These are phyloP conservation scores for Sceloporus tristichus DNA, from an alignment of 2,113 vertebrate genomes.

Conservation along the genomic window DNA sequence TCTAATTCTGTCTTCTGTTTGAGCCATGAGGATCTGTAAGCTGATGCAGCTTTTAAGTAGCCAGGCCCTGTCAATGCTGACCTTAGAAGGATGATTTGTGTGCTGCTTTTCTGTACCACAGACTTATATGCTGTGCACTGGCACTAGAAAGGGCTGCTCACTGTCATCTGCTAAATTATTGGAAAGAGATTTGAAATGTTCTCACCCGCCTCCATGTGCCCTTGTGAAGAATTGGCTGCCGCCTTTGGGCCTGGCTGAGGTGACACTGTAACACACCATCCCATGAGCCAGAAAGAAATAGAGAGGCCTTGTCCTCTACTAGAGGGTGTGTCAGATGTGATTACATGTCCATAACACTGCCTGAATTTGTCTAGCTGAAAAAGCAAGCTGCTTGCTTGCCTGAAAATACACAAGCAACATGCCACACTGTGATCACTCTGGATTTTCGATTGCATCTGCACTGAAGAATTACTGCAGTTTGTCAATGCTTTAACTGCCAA, in stretches of 20 bases:
- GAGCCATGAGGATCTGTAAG: constrained; percentile 46
- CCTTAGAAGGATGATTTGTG: neutral
- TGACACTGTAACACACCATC: neutral
- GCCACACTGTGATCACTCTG: too few relatives aligned
- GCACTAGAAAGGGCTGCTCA: constrained; percentile 5
- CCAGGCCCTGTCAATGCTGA: neutral
- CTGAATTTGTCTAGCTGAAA: neutral
- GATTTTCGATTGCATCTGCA: too few relatives aligned
- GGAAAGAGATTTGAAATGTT: neutral
- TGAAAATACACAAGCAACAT: neutral
- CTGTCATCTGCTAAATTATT: constrained; percentile 3
- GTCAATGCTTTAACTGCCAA: too few relatives aligned
- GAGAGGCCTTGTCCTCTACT: neutral
- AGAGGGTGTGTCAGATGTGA: neutral
- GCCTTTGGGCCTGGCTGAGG: neutral
- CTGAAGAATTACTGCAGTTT: too few relatives aligned
- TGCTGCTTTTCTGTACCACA: neutral
- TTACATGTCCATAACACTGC: neutral
- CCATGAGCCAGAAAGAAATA: neutral
- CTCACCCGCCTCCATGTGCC: fast-evolving
- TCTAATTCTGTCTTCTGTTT: constrained; percentile 39
- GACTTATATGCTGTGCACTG: neutral
- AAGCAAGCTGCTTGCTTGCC: neutral
- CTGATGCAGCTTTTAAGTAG: constrained; percentile 41
- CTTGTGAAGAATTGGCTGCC: neutral